Conservation (phyloP, 2,888 invertebrate genomes). For the Tolmerus cingulatus region DNA sequence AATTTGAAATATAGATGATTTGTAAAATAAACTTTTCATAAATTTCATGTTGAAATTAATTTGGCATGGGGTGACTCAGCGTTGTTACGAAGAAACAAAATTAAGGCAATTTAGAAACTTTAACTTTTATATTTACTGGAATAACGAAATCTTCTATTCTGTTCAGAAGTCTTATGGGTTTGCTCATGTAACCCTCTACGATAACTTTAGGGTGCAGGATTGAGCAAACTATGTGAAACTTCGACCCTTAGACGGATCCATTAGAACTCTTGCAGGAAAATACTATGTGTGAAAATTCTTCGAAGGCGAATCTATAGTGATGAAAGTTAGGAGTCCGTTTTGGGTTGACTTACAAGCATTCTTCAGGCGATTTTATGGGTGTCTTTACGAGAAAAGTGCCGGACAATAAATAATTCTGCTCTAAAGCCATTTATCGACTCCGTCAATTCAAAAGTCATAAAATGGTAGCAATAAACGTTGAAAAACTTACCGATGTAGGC, state of each 20-base stretch:
- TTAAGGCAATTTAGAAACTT: neutral
- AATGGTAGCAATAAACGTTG: neutral
- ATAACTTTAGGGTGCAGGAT: neutral
- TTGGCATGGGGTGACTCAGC: neutral
- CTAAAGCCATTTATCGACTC: neutral
- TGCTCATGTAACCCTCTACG: neutral
- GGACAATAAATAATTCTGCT: neutral
- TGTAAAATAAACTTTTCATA: neutral
- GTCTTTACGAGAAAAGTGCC: neutral
- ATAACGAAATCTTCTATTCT: neutral
- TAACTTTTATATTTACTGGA: neutral
- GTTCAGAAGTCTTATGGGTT: neutral
- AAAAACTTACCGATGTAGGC: neutral
- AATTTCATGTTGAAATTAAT: neutral
- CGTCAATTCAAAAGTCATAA: neutral
- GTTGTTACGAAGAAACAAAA: neutral
- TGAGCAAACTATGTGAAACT: neutral
- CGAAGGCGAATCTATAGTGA: neutral
- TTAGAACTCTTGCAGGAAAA: neutral
- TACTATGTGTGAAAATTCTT: neutral
- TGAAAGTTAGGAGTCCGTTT: neutral
- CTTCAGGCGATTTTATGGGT: neutral
- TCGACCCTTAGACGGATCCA: neutral
- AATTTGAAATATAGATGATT: too few species aligned
- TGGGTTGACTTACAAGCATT: neutral